Evolutionary conservation across 2,113 vertebrate species (phyloP).

Genomic region (Mustela nigripes): DNA sequence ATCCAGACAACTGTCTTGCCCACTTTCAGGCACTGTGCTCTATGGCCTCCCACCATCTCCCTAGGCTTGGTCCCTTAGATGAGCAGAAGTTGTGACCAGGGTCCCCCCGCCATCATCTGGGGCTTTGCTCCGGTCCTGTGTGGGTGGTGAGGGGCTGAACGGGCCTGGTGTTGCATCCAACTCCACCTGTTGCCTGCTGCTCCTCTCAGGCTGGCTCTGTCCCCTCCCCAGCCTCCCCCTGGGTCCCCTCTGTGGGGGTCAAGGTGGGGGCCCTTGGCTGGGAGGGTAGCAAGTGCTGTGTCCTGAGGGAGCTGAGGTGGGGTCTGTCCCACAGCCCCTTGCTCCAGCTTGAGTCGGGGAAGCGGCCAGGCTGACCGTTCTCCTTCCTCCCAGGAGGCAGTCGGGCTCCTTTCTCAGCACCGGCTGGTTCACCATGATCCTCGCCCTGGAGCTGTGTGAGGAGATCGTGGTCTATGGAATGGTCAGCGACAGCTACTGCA

Average conservation of each 20-base stretch:
- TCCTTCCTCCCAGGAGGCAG: slow-evolving; percentile 89
- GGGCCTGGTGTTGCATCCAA: neutral
- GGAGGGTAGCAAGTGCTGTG: no score
- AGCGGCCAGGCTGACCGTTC: neutral
- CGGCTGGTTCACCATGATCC: slow-evolving; percentile 97
- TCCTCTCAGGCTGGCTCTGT: neutral
- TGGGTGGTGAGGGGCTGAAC: neutral
- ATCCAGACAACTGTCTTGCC: neutral
- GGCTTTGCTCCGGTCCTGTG: neutral
- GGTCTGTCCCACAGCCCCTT: no score
- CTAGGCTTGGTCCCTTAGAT: neutral
- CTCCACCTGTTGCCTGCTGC: neutral
- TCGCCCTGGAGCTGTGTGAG: slow-evolving; percentile 95
- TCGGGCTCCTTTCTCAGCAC: slow-evolving; percentile 97
- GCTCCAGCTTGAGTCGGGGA: no score
- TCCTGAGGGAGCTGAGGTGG: no score
- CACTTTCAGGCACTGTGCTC: neutral
- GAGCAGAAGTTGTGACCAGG: neutral
- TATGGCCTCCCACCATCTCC: neutral
- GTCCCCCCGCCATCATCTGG: neutral
- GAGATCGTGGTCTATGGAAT: slow-evolving; percentile 94
- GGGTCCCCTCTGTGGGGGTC: neutral
- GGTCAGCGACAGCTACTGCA: slow-evolving; percentile 95
- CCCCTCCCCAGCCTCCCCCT: neutral
- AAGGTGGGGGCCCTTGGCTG: no score